Evolutionary conservation across 2,113 vertebrate genomes (phyloP), one percentile per base, ranked within the genome.

Genomic region (Malurus elegans): DNA sequence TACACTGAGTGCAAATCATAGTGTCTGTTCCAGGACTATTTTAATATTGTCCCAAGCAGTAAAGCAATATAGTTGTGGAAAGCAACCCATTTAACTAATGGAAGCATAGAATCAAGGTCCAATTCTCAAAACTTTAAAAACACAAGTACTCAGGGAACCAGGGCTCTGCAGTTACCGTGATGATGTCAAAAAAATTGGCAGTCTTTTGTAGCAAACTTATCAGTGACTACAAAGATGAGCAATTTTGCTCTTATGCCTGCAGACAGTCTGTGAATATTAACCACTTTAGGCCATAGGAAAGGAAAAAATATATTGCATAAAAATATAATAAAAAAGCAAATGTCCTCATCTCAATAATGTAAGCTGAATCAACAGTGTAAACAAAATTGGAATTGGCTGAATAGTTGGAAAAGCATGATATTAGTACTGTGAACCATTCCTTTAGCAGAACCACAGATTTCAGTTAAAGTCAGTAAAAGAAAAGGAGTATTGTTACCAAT

Each of bases 401-500:
- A 66, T 78, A 91, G 67, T 28, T 91, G 88, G 81, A 92, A 47
- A 36, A 29, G 60, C n/a, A 45, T 62, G 26, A 51, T 66, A 57
- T 53, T 54, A 38, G 17, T 62, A 64, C 38, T 58, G 50, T 19
- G 71, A 91, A 90, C 12, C 28, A 78, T 78, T 94, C 94, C 58
- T 96, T 96, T 74, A 93, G 85, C 42, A 80, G 72, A 95, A 73
- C 26, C 14, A 40, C n/a, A 90, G 78, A 67, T 82, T 93, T 92
- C 71, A 80, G 73, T 79, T 88, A 73, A 86, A 94, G n/a, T 42
- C 89, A 96, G 66, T 96, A 90, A 95, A 97, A 95, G 60, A 60
- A 93, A 91, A 91, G 50, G 60, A 91, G 92, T 7, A 34, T 61
- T 67, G 28, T 38, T 45, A 17, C 58, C 36, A 93, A 88, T 79